Conservation (phyloP, 2,113 vertebrate species). For the Ardeotis arabs region DNA sequence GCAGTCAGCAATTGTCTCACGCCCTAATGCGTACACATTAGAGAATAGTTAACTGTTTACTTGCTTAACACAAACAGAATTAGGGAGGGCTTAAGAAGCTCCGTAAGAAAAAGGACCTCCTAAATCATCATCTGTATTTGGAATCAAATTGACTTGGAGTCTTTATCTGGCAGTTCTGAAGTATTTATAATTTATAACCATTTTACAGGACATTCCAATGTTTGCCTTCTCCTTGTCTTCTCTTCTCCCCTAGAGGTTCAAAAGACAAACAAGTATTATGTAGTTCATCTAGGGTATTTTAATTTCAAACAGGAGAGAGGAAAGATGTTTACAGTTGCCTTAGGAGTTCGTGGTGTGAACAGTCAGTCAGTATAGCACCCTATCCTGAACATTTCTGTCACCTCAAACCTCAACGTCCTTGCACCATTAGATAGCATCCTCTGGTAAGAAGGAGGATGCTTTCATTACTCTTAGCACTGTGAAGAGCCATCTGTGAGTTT, state of each 20-base stretch:
- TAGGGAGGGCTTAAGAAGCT: neutral
- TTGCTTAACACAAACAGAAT: neutral
- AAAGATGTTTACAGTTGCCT: neutral
- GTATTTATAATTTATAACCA: neutral
- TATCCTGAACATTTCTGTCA: neutral
- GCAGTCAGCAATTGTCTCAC: neutral
- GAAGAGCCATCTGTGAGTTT: neutral
- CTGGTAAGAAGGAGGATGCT: neutral
- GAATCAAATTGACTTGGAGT: neutral
- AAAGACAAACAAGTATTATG: neutral
- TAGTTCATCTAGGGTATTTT: neutral
- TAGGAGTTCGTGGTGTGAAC: neutral
- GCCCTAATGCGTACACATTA: neutral
- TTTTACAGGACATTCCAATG: neutral
- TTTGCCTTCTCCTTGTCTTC: neutral
- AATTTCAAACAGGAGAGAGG: neutral
- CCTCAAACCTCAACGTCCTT: neutral
- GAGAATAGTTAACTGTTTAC: neutral
- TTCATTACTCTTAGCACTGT: neutral
- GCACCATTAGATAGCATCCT: neutral
- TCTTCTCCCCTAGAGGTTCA: neutral
- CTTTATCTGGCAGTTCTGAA: neutral
- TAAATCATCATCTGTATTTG: neutral
- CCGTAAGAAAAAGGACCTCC: neutral
- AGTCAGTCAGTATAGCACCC: neutral